Evolutionary conservation across 2,113 vertebrate species (phyloP).

Genomic region (Spheniscus mendiculus): DNA sequence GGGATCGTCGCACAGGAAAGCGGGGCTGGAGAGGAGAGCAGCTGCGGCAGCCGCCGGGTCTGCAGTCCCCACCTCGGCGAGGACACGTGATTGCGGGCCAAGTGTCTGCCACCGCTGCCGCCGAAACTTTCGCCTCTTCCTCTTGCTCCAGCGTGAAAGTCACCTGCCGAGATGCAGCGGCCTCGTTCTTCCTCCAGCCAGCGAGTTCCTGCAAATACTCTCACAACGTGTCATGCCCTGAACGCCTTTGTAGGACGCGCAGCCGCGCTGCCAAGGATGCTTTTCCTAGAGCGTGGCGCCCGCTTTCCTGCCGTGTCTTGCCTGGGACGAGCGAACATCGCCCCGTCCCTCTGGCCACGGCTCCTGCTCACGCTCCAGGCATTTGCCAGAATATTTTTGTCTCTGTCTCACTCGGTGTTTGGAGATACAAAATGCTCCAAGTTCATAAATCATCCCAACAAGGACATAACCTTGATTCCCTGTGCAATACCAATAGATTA

Average conservation of each 20-base stretch:
- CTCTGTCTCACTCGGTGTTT: neutral
- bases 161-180: neutral
- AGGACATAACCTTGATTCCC: slow-evolving; percentile 69
- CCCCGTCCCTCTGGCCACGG: neutral
- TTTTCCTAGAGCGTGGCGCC: neutral
- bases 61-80: neutral
- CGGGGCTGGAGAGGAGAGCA: neutral
- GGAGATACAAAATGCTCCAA: neutral
- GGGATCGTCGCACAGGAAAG: neutral
- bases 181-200: neutral
- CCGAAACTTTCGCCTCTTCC: neutral
- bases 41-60: neutral
- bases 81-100: neutral
- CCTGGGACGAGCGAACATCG: neutral
- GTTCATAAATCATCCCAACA: slow-evolving; percentile 60
- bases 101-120: neutral
- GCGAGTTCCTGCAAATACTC: neutral
- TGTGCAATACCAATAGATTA: slow-evolving; percentile 18
- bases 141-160: neutral
- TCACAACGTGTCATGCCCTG: accelerated
- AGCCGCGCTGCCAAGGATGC: neutral
- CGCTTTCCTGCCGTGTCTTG: neutral
- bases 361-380: neutral
- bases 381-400: neutral
- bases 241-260: neutral